Evolutionary conservation across 2,888 invertebrate genomes (phyloP).

Genomic region (Cryptosula pallasiana): DNA sequence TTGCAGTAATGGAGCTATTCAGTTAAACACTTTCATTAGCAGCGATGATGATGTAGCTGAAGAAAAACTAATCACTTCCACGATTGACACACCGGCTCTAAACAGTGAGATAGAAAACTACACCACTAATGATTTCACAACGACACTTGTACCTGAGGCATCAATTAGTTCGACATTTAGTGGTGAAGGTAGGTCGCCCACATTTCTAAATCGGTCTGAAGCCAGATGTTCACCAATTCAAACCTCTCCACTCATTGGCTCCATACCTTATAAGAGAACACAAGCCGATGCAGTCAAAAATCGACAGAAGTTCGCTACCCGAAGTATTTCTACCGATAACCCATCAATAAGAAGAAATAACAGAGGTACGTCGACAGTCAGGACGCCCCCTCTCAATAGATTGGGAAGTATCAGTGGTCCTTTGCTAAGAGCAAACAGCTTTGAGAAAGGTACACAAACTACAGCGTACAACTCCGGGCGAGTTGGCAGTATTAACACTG

Average conservation of each 20-base stretch:
- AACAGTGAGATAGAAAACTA: background rate
- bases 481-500: background rate
- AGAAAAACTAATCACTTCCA: background rate
- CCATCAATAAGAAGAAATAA: background rate
- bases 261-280: background rate
- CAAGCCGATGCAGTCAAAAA: background rate
- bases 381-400: background rate
- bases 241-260: background rate
- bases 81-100: background rate
- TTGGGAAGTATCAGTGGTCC: conserved; percentile 12
- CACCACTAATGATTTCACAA: background rate
- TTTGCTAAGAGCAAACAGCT: conserved; percentile 14
- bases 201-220: background rate
- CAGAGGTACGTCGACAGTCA: background rate
- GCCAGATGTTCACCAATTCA: background rate
- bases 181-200: background rate
- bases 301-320: background rate
- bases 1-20: conserved; percentile 13
- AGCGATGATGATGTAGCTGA: background rate
- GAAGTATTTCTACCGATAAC: background rate
- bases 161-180: background rate
- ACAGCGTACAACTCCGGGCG: background rate
- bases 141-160: background rate
- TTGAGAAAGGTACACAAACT: conserved; percentile 16
- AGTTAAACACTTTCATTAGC: background rate